These are phyloP conservation scores for Ctenoplectra terminalis DNA, from an alignment of 1,140 invertebrate genomes.

Conservation along the genomic window DNA sequence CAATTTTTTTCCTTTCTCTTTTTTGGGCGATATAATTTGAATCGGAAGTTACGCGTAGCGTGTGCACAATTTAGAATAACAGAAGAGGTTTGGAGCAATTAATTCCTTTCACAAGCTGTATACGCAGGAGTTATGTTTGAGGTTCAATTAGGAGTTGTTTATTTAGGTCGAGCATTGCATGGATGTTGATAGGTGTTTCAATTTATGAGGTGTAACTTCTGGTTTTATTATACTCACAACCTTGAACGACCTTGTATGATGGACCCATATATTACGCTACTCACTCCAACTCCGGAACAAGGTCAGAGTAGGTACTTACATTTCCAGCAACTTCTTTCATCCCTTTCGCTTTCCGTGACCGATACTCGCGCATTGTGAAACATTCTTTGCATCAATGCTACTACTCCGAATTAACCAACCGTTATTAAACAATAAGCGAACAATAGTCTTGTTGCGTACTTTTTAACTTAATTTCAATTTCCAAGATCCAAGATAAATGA, in stretches of 20 bases:
- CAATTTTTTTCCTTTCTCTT: no score
- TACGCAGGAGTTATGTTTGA: background rate
- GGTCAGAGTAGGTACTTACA: slow-evolving; percentile 23
- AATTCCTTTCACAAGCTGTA: background rate
- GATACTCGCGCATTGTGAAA: background rate
- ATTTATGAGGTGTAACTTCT: background rate
- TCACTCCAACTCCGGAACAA: slow-evolving; percentile 29
- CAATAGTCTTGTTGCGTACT: no score
- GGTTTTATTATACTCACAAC: slow-evolving; percentile 12
- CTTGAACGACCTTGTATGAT: slow-evolving; percentile 27
- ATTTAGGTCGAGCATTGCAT: background rate
- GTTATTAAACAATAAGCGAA: no score
- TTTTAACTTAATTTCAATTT: no score
- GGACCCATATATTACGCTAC: slow-evolving; percentile 12
- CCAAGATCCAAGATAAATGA: no score
- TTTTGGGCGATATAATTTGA: background rate
- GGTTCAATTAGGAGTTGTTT: background rate
- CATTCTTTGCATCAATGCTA: background rate
- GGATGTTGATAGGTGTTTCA: background rate
- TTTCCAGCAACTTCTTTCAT: slow-evolving; percentile 32
- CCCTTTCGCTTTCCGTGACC: slow-evolving; percentile 26
- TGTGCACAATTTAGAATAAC: background rate
- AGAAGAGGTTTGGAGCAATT: background rate
- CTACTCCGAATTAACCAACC: no score
- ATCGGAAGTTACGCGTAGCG: background rate